These are phyloP conservation scores for Micronycteris hirsuta DNA, from an alignment of 2,113 vertebrate species.

Conservation along the genomic window DNA sequence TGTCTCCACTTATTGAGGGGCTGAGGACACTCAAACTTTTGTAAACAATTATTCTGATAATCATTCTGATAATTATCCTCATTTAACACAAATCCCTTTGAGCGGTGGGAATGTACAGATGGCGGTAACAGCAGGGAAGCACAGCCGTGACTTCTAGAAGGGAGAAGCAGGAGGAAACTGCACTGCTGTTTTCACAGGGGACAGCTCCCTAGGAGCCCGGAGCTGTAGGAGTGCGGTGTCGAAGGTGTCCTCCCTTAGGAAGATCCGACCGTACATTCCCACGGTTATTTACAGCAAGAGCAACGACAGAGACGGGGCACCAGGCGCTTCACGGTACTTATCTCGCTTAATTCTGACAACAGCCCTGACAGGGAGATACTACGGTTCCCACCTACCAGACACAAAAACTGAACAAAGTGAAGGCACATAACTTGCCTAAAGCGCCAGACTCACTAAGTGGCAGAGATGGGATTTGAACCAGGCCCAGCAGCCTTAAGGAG, in stretches of 20 bases:
- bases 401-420: neutral
- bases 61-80: neutral
- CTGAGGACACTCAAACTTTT: neutral
- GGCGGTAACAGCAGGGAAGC: no score
- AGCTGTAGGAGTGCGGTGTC: neutral
- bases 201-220: neutral
- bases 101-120: no score
- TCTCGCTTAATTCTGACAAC: neutral
- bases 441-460: neutral
- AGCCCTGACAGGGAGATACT: neutral
- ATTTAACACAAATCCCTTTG: neutral
- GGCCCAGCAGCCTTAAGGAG: neutral
- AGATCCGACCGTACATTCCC: neutral
- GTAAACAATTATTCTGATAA: neutral
- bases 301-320: neutral
- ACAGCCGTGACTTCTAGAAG: neutral
- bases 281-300: neutral
- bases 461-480: neutral
- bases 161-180: neutral
- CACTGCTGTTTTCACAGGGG: neutral
- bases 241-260: accelerated
- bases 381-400: neutral
- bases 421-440: neutral
- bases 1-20: neutral
- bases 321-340: neutral